Conservation (phyloP, 2,797 vertebrate species). For the Natrix natrix region DNA sequence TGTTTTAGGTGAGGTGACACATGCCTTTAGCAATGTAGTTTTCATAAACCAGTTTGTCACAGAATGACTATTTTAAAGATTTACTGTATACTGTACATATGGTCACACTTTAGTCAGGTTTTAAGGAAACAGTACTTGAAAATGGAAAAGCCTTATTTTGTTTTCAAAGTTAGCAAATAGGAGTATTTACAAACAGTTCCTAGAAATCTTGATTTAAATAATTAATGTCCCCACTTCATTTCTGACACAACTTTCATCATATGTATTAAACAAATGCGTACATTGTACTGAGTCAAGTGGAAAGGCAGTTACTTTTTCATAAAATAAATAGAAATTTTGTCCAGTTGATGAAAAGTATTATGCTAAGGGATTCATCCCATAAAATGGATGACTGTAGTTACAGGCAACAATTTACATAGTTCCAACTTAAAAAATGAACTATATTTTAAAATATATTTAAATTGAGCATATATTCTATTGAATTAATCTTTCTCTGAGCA, state of each 20-base stretch:
- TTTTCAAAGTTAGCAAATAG: not conserved
- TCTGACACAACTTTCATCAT: not conserved
- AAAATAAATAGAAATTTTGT: not conserved
- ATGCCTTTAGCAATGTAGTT: not conserved
- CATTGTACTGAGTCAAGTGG: not conserved
- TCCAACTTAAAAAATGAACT: not conserved
- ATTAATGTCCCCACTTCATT: not conserved
- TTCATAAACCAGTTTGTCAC: not conserved
- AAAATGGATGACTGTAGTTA: not conserved
- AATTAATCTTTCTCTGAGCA: not conserved
- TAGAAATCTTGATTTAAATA: not conserved
- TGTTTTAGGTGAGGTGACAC: not conserved
- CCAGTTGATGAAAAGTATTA: not conserved
- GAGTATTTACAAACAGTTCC: not conserved
- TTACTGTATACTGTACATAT: not conserved
- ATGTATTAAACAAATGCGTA: not conserved
- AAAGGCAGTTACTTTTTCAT: not conserved
- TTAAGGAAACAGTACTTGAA: not conserved
- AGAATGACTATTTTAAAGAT: not conserved
- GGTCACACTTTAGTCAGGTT: not conserved
- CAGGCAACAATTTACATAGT: not conserved
- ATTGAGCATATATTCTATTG: not conserved
- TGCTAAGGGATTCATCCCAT: not conserved
- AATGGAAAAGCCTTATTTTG: not conserved
- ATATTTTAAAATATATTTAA: not conserved